Evolutionary conservation across 2,888 invertebrate genomes (phyloP), one percentile per base, ranked within the genome.

Genomic region (Nomada flava): DNA sequence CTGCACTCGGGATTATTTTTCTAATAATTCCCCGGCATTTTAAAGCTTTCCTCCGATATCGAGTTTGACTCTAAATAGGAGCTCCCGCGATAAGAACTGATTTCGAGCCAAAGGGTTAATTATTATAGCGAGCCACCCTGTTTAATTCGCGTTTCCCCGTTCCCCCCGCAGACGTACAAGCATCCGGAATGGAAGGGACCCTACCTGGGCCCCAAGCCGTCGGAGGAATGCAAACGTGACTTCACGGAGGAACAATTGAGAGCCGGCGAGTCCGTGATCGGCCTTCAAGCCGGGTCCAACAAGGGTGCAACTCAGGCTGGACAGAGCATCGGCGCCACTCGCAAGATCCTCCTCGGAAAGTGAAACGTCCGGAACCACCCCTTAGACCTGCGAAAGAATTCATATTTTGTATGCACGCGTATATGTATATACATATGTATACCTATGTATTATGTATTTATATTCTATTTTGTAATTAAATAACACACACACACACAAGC

Each of bases 271-370:
- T 96, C 96, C 88, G 95, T 98, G 91, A 97, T 99, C 91, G 98
- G 98, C 91, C 97, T 99, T 70, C 99, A 99, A 94, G 98, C 98
- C 89, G 99, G 99, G 79, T 97, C 96, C 94, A 99, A 99, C 96
- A 98, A 98, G 95, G 99, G 98, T 60, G 98, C 98, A 90, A 97
- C 97, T 82, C 98, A 98, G 94, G 96, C 98, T 44, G 99, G 99
- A 44, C 96, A 96, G 94, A 98, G 97, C 94, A 95, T 98, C 79
- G 98, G 98, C 85, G 98, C 98, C 87, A 96, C 97, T 90, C 97
- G 98, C 93, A 98, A 98, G 94, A 98, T 98, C 95, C 95, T 98
- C 92, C 95, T 98, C 93, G 98, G 98, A 95, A 98, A 98, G 96
- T 98, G 96, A 90, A 89, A 23, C 15, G 2, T 5, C 9, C 11